A percentile compares a stretch with the other conserved stretches of the same genome.
Evolutionary conservation across 2,797 vertebrate genomes (phyloP).

Genomic region (Eidolon dupreanum): DNA sequence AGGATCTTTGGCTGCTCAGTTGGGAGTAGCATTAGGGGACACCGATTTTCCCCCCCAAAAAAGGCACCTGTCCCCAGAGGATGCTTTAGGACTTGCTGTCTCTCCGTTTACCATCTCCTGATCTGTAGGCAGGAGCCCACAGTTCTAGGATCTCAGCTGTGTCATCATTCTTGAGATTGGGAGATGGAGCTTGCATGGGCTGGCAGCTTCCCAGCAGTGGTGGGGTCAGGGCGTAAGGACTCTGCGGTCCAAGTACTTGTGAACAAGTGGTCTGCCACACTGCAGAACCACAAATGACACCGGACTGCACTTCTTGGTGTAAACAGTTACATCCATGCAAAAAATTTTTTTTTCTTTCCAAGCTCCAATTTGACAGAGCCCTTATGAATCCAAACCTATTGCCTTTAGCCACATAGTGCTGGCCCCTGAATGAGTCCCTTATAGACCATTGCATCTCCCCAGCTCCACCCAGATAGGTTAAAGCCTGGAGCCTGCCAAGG

Average conservation of each 20-base stretch:
- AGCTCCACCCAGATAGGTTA: neutral
- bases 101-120: neutral
- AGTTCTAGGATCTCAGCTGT: neutral
- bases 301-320: neutral
- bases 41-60: neutral
- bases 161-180: neutral
- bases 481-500: neutral
- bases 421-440: neutral
- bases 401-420: neutral
- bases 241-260: neutral
- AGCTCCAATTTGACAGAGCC: neutral
- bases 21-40: neutral
- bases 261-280: neutral
- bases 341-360: neutral
- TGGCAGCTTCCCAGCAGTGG: neutral
- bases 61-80: neutral
- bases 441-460: neutral
- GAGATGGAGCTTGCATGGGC: neutral
- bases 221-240: neutral
- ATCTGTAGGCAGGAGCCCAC: neutral
- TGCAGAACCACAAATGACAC: neutral
- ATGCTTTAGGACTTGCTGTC: neutral
- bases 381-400: neutral
- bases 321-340: neutral
- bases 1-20: neutral